These are phyloP conservation scores for Dascillus cervinus DNA, from an alignment of 2,888 invertebrate genomes.

Conservation along the genomic window DNA sequence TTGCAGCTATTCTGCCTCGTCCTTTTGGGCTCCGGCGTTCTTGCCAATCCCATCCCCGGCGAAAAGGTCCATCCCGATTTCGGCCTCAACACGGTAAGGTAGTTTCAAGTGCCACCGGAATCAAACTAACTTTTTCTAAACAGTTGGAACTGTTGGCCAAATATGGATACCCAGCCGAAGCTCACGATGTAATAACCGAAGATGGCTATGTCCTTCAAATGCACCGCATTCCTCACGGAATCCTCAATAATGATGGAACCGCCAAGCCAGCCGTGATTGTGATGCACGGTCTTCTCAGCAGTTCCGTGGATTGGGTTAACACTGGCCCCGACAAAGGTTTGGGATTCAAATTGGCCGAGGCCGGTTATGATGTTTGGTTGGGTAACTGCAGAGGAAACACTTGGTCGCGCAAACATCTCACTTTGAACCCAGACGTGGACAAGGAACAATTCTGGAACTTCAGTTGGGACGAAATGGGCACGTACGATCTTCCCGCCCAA, in stretches of 20 bases:
- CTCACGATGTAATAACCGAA: slow-evolving; percentile 37
- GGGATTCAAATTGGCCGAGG: slow-evolving; percentile 39
- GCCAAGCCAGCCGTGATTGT: slow-evolving; percentile 52
- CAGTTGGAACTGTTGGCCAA: slow-evolving; percentile 34
- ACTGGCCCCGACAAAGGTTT: slow-evolving; percentile 53
- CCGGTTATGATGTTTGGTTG: slow-evolving; percentile 50
- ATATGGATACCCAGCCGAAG: slow-evolving; percentile 38
- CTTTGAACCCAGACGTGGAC: slow-evolving; percentile 28
- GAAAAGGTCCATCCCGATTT: no score
- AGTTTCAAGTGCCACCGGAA: no score
- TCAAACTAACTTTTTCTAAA: no score
- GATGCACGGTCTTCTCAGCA: slow-evolving; percentile 69
- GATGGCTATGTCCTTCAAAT: slow-evolving; percentile 42
- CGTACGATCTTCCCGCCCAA: slow-evolving; percentile 67
- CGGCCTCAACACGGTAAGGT: no score
- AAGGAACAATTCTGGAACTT: slow-evolving; percentile 40
- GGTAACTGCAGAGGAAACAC: slow-evolving; percentile 53
- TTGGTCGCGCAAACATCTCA: slow-evolving; percentile 45
- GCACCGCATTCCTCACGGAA: slow-evolving; percentile 35
- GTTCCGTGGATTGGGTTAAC: slow-evolving; percentile 67
- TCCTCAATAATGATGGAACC: slow-evolving; percentile 33
- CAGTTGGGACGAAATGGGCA: slow-evolving; percentile 73
- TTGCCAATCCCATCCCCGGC: no score
- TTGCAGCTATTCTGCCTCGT: no score
- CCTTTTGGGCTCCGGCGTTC: no score